phyloP scores from a whole-genome alignment of 2,797 vertebrate species.

The Takifugu ocellatus region DNA sequence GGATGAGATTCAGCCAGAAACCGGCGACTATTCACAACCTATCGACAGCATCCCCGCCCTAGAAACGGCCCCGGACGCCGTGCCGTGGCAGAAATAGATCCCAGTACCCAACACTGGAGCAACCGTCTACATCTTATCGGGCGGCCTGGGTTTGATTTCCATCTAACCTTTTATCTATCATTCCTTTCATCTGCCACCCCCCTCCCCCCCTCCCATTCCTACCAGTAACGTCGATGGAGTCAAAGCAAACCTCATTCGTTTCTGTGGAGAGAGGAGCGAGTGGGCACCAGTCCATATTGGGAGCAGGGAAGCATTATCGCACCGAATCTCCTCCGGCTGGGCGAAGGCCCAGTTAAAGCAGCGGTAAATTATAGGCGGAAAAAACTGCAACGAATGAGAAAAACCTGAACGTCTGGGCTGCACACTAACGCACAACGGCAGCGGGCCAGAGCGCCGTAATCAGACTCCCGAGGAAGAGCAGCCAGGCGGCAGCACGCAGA shows the following conservation, averaged over 20 bases:
- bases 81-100: conserved; percentile 10
- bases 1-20: background rate
- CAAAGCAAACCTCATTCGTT: conserved; percentile 6
- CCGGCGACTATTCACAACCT: conserved; percentile 4
- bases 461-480: conserved; percentile 36
- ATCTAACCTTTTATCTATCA: background rate
- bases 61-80: background rate
- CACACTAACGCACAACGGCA: conserved; percentile 9
- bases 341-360: background rate
- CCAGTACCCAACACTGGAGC: background rate
- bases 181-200: conserved; percentile 1
- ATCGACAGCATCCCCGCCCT: background rate
- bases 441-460: conserved; percentile 43
- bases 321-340: background rate
- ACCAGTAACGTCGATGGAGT: background rate
- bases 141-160: background rate
- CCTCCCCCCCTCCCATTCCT: background rate
- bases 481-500: conserved; percentile 29
- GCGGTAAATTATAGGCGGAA: too few relatives aligned
- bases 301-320: background rate
- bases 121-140: background rate
- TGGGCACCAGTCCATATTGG: too few relatives aligned
- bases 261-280: conserved; percentile 1
- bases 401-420: too few relatives aligned
- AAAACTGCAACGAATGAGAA: too few relatives aligned